Conservation (phyloP, 2,113 vertebrate genomes). For the Crotophaga sulcirostris region DNA sequence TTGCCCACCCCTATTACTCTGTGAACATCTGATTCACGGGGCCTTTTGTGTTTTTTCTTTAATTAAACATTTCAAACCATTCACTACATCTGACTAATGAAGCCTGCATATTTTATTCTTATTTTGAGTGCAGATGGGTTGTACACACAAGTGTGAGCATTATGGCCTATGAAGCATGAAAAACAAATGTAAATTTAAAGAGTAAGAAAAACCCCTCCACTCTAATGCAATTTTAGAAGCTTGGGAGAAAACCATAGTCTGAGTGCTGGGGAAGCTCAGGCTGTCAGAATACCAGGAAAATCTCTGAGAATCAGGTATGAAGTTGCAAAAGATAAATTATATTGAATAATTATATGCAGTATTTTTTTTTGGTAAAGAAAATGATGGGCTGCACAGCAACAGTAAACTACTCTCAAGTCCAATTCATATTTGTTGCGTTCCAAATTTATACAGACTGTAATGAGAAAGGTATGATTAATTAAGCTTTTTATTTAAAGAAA, state of each 20-base stretch:
- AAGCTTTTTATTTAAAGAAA: conserved; percentile 19
- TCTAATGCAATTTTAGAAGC: background rate
- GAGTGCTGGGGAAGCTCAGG: background rate
- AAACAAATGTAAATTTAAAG: background rate
- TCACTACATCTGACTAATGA: conserved; percentile 46
- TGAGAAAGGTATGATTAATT: background rate
- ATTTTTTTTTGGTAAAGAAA: background rate
- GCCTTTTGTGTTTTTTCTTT: background rate
- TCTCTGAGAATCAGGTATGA: background rate
- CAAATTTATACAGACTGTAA: background rate
- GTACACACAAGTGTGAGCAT: background rate
- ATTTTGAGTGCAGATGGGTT: conserved; percentile 26
- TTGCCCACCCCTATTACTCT: background rate
- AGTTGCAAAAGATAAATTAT: background rate
- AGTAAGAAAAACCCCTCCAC: background rate
- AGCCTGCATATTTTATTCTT: conserved; percentile 21
- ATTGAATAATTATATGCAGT: background rate
- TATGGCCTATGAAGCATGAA: background rate
- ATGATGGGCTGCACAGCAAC: background rate
- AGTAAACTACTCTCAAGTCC: background rate
- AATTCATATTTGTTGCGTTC: background rate
- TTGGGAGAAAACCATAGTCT: background rate
- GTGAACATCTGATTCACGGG: background rate
- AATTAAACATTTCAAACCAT: conserved; percentile 51
- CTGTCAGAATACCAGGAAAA: conserved; percentile 12